Base-by-base conservation (phyloP, 2,113 vertebrate genomes). In the Misgurnus anguillicaudatus region DNA sequence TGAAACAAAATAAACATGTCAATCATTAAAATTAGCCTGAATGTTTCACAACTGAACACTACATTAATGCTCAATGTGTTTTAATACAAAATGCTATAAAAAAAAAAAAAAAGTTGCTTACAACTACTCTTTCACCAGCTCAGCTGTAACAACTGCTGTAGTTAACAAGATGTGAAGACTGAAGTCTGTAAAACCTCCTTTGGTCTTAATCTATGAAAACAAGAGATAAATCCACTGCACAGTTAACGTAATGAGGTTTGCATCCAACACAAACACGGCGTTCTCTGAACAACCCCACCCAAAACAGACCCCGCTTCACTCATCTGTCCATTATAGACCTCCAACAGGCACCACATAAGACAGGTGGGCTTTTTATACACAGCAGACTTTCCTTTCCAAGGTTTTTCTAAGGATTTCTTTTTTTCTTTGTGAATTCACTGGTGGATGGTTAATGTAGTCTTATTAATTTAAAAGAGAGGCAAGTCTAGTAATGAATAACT, bases 331-430 rank as follows among this genome's bases (percentile, higher is more conserved):
- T 85, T 84, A 84, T 38, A 60, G 48, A 39, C 77, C 88, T 90
- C 89, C 90, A 91, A 83, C 75, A 66, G 91, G 91, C 91, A 92
- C 92, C 92, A 93, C 91, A 90, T 79, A 89, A 79, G 92, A 92
- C 92, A 90, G 93, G 92, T 94, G 93, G 89, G 90, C 92, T 92
- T 92, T 93, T 85, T 83, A 79, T 31, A 72, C 78, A 73, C 41
- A 63, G 61, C 61, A 80, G 76, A 58, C 42, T 36, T 72, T 79
- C 42, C 51, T 74, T 60, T 74, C 51, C 41, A 89, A 91, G 51
- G 4, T 31, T 38, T 42, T 65, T 19, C 13, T 16, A 38, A 48
- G 47, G 58, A 72, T 45, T 69, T 82, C 11, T 53, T 63, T 82
- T 36, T 45, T 67, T 66, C 47, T 78, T 58, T 58, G 68, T 66